Percentiles rank a stretch among this genome's conserved stretches.
phyloP scores from a whole-genome alignment of 1,140 invertebrate genomes.

The Oedothorax gibbosus region DNA sequence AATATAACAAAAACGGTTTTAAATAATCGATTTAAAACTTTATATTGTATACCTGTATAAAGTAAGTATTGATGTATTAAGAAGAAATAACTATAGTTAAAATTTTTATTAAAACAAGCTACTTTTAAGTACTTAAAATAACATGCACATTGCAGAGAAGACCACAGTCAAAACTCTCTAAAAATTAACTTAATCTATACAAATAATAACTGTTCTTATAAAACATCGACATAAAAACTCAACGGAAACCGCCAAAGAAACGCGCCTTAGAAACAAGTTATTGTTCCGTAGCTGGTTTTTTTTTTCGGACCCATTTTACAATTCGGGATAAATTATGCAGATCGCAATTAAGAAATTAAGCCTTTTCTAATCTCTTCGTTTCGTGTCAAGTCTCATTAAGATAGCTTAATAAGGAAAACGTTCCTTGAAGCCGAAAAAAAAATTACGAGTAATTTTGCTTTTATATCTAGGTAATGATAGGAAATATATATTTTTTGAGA shows the following conservation, averaged over 20 bases:
- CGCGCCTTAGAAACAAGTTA: constrained; percentile 9
- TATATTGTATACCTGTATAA: too few species aligned
- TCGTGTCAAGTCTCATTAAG: constrained; percentile 40
- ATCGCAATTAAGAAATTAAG: constrained; percentile 52
- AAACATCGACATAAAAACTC: too few species aligned
- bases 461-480: constrained; percentile 45
- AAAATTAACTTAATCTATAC: too few species aligned
- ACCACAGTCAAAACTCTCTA: too few species aligned
- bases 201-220: too few species aligned
- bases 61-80: too few species aligned
- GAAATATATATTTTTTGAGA: constrained; percentile 34
- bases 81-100: too few species aligned
- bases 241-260: constrained; percentile 5
- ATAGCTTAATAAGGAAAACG: constrained; percentile 30
- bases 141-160: too few species aligned
- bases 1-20: too few species aligned
- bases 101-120: too few species aligned
- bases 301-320: neutral
- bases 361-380: constrained; percentile 19
- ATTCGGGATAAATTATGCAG: constrained; percentile 37
- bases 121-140: too few species aligned
- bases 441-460: constrained; percentile 35
- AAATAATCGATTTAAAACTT: too few species aligned
- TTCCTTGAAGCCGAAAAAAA: neutral
- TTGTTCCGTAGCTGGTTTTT: constrained; percentile 6